Evolutionary conservation across 1,140 invertebrate species (phyloP), one percentile per base, ranked within the genome.

Genomic region (Cherax quadricarinatus): DNA sequence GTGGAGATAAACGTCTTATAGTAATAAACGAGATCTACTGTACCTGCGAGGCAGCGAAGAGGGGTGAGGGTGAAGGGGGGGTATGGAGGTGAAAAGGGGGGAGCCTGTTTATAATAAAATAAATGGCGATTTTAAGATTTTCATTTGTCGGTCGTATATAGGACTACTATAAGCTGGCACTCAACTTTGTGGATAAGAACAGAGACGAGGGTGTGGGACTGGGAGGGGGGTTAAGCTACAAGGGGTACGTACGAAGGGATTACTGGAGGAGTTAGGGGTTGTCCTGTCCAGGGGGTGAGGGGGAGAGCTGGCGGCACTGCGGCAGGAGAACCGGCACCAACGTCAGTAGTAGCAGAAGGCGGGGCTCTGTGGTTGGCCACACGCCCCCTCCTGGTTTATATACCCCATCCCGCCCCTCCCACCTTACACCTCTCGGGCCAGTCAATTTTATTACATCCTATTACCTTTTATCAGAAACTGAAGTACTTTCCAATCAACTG

Each of bases 291-390:
- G 79, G 10, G 21, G 21, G 14, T 6, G 66, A 70, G 70, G 6
- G 12, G 70, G 70, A 12, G 70, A n/a, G n/a, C 24, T 24, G 70
- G 70, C n/a, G 70, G 70, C 70, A 75, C 80, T 53, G 80, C 49
- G 49, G 80, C 80, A 51, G 10, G 80, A 57, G 49, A 82, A 51
- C 49, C 80, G 80, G 80, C 80, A 82, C 80, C 30, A 41, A n/a
- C 80, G 80, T 24, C 70, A 75, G 70, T n/a, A 75, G 70, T 75
- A 75, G 24, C 70, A 75, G 66, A 75, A 75, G 70, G 70, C 70
- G 70, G 70, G 70, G 70, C 70, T 16, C 70, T 75, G 70, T 75
- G 70, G 70, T 41, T 30, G 70, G 70, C 70, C 70, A 75, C 70
- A 75, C n/a, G 70, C 70, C 70, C 66, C 66, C 70, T 30, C 24